phyloP scores from a whole-genome alignment of 2,888 invertebrate genomes.

The Troides aeacus region DNA sequence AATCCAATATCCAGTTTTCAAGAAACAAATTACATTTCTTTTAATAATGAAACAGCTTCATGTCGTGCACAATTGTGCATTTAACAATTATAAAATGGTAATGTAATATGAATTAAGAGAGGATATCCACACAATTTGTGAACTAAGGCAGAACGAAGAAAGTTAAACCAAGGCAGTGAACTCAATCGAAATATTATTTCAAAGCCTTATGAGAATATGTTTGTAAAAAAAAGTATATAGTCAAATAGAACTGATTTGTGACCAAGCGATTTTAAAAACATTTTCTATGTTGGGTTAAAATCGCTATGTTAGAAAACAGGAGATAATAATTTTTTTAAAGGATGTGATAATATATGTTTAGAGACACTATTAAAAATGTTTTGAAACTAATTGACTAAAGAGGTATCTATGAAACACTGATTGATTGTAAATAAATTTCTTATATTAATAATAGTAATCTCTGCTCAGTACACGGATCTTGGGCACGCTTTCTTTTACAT shows the following conservation, averaged over 20 bases:
- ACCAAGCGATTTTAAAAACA: neutral
- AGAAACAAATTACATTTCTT: neutral
- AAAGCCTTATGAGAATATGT: neutral
- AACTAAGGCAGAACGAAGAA: neutral
- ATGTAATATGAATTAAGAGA: neutral
- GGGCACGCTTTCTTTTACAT: slow-evolving; percentile 32
- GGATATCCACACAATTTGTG: no score
- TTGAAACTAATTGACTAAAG: no score
- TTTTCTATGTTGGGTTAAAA: neutral
- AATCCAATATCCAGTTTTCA: neutral
- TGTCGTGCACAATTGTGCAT: neutral
- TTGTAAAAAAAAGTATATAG: neutral
- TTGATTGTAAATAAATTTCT: no score
- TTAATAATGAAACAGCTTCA: neutral
- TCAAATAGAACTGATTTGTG: neutral
- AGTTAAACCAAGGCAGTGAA: no score
- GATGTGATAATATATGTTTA: neutral
- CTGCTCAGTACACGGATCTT: slow-evolving; percentile 19
- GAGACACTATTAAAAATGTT: neutral
- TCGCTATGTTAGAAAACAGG: neutral
- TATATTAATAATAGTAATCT: slow-evolving; percentile 2
- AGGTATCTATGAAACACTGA: no score
- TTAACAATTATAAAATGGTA: neutral
- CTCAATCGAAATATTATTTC: neutral
- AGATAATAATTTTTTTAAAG: neutral